Evolutionary conservation across 2,113 vertebrate species (phyloP), one percentile per base, ranked within the genome.

Genomic region (Mastomys coucha): DNA sequence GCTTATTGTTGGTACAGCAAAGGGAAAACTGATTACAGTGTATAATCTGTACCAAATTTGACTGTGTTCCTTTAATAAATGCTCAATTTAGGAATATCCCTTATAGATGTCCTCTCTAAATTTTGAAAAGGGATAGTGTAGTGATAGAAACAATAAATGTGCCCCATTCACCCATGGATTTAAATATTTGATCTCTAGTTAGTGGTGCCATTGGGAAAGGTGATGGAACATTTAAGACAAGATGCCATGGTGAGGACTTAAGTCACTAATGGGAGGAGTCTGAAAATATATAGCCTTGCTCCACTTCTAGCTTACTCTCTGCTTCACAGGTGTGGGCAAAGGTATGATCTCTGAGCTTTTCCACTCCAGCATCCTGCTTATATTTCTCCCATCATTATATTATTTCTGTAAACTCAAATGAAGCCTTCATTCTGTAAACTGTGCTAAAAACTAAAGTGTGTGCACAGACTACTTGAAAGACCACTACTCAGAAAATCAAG

Each of bases 11-110:
- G 49, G 20, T 87, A 42, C 56, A 82, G 49, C 45, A 94, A 75
- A 93, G 70, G 51, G 49, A 95, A 95, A 94, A 89, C 88, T 93
- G 85, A 91, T 92, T 95, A 92, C 53, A 82, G 20, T 82, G 9
- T 76, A 31, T 93, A 89, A 89, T 93, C 65, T 82, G 7, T 88
- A 82, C 16, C 80, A 88, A 92, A 86, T 90, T 92, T 93, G 58
- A 85, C 31, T 26, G 49, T 49, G 49, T 95, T 92, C 31, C n/a
- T 36, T 94, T 96, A 92, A 85, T 93, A 80, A 92, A 67, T 91
- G 58, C 72, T 97, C 36, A n/a, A 0, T 82, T 91, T 95, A 53
- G 88, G 39, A 49, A 82, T 58, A 85, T 94, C 6, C 17, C 7
- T 96, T 86, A 70, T 73, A 93, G 72, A 92, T 73, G 10, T 76